phyloP scores from a whole-genome alignment of 2,113 vertebrate genomes.

The Mesembrinibis cayennensis region DNA sequence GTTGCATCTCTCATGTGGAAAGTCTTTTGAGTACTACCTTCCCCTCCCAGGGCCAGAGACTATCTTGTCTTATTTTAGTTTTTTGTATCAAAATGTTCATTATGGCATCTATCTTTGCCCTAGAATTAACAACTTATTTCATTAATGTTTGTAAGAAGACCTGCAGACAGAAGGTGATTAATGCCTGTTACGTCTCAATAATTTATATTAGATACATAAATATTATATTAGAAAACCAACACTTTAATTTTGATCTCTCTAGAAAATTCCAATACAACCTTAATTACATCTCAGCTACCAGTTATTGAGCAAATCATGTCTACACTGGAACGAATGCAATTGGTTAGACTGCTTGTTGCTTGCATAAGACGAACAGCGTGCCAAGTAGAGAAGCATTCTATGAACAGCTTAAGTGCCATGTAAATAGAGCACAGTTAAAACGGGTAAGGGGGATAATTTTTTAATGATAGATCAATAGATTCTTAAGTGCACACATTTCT shows the following conservation, averaged over 20 bases:
- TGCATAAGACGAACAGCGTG: background rate
- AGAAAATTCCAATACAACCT: background rate
- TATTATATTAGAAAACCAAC: background rate
- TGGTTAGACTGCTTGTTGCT: background rate
- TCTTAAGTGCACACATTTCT: background rate
- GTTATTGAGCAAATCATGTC: background rate
- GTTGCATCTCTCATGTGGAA: background rate
- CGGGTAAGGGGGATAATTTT: fast-evolving
- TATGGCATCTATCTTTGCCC: background rate
- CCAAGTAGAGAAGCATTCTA: background rate
- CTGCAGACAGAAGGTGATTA: background rate
- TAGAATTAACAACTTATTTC: background rate
- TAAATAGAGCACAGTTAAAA: background rate
- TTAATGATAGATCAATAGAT: background rate
- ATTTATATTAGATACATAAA: background rate
- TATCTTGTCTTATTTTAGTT: background rate
- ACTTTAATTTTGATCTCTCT: background rate
- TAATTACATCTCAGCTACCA: background rate
- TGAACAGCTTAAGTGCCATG: fast-evolving
- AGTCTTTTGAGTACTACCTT: background rate
- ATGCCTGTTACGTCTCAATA: background rate
- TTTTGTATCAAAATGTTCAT: background rate
- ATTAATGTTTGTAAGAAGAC: background rate
- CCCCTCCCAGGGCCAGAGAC: background rate
- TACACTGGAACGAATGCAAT: background rate